Evolutionary conservation across 2,113 vertebrate genomes (phyloP).

Genomic region (Pluvianellus socialis): DNA sequence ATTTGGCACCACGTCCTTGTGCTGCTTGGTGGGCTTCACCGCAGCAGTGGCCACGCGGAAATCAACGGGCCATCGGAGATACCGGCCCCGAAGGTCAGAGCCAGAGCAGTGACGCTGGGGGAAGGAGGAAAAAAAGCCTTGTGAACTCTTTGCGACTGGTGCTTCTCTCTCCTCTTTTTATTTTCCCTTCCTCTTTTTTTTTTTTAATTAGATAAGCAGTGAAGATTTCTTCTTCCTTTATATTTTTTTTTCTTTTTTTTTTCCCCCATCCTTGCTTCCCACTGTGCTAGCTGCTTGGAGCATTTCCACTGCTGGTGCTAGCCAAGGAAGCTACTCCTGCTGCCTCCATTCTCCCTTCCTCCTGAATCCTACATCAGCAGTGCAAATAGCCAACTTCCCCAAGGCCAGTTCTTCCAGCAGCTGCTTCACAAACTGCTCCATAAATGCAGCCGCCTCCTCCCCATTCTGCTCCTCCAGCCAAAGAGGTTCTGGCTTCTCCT

Average conservation of each 20-base stretch:
- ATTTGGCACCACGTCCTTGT: constrained; percentile 81
- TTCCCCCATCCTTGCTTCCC: background rate
- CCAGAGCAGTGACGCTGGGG: constrained; percentile 83
- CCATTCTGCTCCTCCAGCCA: constrained; percentile 4
- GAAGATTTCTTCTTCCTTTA: constrained; percentile 17
- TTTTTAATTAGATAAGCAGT: constrained; percentile 17
- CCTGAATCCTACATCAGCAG: constrained; percentile 24
- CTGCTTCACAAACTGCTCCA: background rate
- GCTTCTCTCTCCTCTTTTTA: constrained; percentile 38
- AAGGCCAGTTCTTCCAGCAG: constrained; percentile 32
- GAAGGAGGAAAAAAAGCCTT: constrained; percentile 54
- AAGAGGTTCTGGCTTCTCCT: constrained; percentile 26
- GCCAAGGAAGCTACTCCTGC: constrained; percentile 18
- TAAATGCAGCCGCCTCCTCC: background rate
- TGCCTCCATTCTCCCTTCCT: constrained; percentile 31
- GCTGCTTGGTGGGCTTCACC: constrained; percentile 91
- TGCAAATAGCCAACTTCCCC: constrained; percentile 20
- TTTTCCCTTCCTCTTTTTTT: background rate
- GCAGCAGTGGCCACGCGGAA: constrained; percentile 90
- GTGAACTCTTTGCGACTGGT: constrained; percentile 19
- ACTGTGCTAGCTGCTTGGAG: constrained; percentile 8
- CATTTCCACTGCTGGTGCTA: constrained; percentile 20
- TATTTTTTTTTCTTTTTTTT: background rate
- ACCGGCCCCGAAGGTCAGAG: constrained; percentile 97
- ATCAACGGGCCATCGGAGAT: constrained; percentile 81